Evolutionary conservation across 2,797 vertebrate species (phyloP), one percentile per base, ranked within the genome.

Genomic region (Coccyzus lansbergi): DNA sequence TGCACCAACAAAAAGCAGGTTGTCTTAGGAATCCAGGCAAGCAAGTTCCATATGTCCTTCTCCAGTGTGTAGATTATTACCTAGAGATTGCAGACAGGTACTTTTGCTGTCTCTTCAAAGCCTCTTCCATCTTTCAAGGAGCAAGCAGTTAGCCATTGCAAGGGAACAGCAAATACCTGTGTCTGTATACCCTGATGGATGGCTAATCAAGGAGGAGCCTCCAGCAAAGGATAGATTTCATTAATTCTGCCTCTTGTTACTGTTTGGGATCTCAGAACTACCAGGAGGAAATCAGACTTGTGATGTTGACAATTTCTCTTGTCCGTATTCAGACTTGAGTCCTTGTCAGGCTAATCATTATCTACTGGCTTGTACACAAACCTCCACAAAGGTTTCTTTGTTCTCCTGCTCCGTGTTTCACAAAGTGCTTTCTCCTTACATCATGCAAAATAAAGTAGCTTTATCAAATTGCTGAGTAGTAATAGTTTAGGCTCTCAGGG

Each of bases 51-150:
- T 93, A 49, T 10, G 80, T 88, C 67, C 63, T 86, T 25, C 72
- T 86, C 34, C 63, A 72, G 55, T 7, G 0, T 38, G 59, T 72
- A 76, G 91, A 74, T 87, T 86, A 92, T 96, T 96, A 83, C 67
- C 85, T 28, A 2, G 80, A 88, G 67, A 79, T 60, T 88, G 88
- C 74, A 84, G 77, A 72, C 86, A 78, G 80, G 63, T 70, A 52
- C 24, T 96, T 92, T 11, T 83, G 78, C 84, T 85, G 75, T 80
- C 62, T 94, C 53, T 76, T 67, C 93, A 88, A 63, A 90, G 29
- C 80, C 31, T 26, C 26, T 82, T 95, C 63, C 74, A 28, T 90
- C 88, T 93, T 90, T 70, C 59, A 46, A 55, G 53, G 59, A 65
- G 48, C 58, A 49, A 72, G 67, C 19, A 88, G 51, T 62, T 49